Evolutionary conservation across 2,797 vertebrate genomes (phyloP), one percentile per base, ranked within the genome.

Genomic region (Halcyon chelicuti): DNA sequence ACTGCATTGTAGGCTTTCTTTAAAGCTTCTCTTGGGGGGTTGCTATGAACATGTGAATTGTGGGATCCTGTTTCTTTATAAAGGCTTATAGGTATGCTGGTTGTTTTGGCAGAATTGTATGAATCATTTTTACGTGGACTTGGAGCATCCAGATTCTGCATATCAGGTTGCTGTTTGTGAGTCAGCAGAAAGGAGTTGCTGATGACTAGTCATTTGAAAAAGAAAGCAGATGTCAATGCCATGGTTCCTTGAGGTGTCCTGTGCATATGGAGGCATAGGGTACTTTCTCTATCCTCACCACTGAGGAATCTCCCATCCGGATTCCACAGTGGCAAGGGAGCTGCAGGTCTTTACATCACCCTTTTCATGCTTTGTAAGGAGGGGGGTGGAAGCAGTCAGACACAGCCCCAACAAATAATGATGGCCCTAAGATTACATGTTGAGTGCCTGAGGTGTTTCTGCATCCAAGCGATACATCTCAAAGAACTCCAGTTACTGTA

Each of bases 121-220:
- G 90, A 94, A 80, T 92, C 90, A 92, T 93, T 93, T 93, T 78
- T 62, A 73, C 51, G 40, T 78, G 52, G 86, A 76, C 73, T 93
- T 81, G 86, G 74, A 96, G 55, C 76, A 88, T 63, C 60, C 68
- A 47, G 63, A 55, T 71, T 79, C 86, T 87, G 93, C 90, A 92
- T 89, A 85, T 95, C 84, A 75, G 83, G 68, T 96, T 94, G 29
- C 94, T 91, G 93, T 87, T 94, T 77, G 65, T 97, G 96, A 97
- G 94, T 97, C 96, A 96, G 94, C 96, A 97, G 16, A 95, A 94
- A 61, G 4, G 75, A 58, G 65, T 28, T 83, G 65, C 94, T 90
- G 89, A 86, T 88, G 95, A 78, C 81, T 92, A 62, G 81, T 87
- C 78, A 49, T 86, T 94, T 84, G 75, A 65, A 86, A 80, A 89